Base-by-base conservation (phyloP, 2,888 invertebrate species). In the Pristionchus entomophagus region DNA sequence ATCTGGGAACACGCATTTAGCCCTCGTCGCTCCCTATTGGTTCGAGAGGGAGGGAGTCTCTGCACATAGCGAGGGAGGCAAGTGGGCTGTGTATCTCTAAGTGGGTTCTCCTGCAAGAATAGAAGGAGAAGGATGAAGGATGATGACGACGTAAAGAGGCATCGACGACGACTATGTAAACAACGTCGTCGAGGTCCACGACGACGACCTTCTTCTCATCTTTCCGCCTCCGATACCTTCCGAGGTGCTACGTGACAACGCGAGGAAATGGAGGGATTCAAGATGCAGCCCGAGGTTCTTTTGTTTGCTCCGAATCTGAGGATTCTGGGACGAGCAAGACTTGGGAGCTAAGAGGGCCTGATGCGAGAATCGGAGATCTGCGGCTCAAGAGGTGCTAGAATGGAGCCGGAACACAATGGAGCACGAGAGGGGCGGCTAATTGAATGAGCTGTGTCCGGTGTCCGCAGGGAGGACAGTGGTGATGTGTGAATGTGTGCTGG, bases 71-170 rank as follows among this genome's bases (percentile, higher is more conserved):
- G 45, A 32, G 62, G 62, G 56, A 59, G 35, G 12, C 65, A 65
- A 65, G 65, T 65, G 65, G 65, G 62, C 17, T 62, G 32, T 65
- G 35, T 65, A 65, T 38, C 65, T n/a, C 65, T 65, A 65, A 65
- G 65, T 65, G 65, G 65, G 65, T 65, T 65, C 19, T 29, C 65
- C 65, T 38, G 65, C 65, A 65, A 59, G 32, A 26, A 62, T 32
- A 22, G 65, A 65, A 62, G 62, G 62, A 62, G 62, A 32, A 17
- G 62, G 62, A 62, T 2, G 29, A 29, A 62, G 29, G 62, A 62
- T 62, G 62, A 32, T 29, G 65, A 65, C 14, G 65, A 14, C 56
- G 56, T 26, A 17, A 45, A 45, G 45, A 45, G 45, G 8, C 45
- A 45, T 45, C 45, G 22, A 32, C 35, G 26, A 56, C n/a, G 29